Percentiles rank a stretch among this genome's conserved stretches.
Evolutionary conservation across 2,888 invertebrate species (phyloP).

Genomic region (Byasa hedistus): DNA sequence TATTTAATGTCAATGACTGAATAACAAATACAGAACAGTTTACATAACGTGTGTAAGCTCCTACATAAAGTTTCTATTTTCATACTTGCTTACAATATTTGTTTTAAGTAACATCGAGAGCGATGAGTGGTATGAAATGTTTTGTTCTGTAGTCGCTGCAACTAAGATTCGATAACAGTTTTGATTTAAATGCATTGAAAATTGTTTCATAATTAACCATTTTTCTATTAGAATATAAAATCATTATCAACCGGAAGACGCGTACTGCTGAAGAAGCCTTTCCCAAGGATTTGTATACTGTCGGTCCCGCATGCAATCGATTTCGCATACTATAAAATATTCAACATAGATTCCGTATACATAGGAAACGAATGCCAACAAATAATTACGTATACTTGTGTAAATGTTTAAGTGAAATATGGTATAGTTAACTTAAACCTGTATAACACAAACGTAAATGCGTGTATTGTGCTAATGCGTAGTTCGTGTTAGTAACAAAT

Average conservation of each 20-base stretch:
- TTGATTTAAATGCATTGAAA: not conserved
- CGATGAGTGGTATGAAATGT: not conserved
- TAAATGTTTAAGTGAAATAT: not conserved
- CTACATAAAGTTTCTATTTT: slow-evolving; percentile 6
- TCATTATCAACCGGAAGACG: no score
- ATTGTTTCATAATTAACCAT: not conserved
- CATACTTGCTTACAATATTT: slow-evolving; percentile 6
- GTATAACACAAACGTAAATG: not conserved
- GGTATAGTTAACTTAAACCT: not conserved
- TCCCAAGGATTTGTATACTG: no score
- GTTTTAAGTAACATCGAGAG: not conserved
- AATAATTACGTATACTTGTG: not conserved
- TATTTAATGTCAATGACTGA: not conserved
- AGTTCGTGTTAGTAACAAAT: slow-evolving; percentile 7
- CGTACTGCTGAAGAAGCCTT: no score
- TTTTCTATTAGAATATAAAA: not conserved
- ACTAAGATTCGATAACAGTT: not conserved
- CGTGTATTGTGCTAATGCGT: slow-evolving; percentile 13
- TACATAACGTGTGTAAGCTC: not conserved
- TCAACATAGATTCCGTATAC: no score
- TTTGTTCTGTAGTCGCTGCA: not conserved
- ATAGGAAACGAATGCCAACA: not conserved
- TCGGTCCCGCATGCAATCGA: no score
- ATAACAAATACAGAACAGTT: not conserved
- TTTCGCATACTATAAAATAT: no score